phyloP scores from a whole-genome alignment of 2,888 invertebrate species.

The Aproaerema taeniolella region DNA sequence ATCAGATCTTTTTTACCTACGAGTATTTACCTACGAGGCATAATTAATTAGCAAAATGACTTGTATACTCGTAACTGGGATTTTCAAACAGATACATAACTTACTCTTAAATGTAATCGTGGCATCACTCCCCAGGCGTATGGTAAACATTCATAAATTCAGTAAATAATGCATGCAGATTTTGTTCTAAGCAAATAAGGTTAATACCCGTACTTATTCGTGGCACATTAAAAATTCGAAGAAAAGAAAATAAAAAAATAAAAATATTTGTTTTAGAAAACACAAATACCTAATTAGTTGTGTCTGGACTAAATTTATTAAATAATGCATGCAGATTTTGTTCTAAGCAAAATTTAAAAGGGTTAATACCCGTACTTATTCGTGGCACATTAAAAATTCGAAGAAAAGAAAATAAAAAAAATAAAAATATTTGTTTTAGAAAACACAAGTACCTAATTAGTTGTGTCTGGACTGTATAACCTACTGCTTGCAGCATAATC shows the following conservation, averaged over 20 bases:
- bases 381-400: slow-evolving; percentile 57
- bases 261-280: slow-evolving; percentile 27
- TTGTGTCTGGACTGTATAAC: too few relatives aligned
- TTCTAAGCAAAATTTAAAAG: slow-evolving; percentile 40
- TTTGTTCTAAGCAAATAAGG: slow-evolving; percentile 25
- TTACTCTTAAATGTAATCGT: too few relatives aligned
- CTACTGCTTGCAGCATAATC: neutral
- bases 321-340: slow-evolving; percentile 4
- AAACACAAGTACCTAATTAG: slow-evolving; percentile 18
- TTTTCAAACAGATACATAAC: too few relatives aligned
- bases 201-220: slow-evolving; percentile 63
- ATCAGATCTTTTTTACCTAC: slow-evolving; percentile 53
- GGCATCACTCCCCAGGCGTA: too few relatives aligned
- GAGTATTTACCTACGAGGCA: too few relatives aligned
- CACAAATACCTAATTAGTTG: slow-evolving; percentile 11
- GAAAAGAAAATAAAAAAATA: slow-evolving; percentile 23
- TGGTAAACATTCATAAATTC: too few relatives aligned
- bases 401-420: slow-evolving; percentile 23
- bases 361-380: slow-evolving; percentile 60
- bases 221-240: slow-evolving; percentile 56
- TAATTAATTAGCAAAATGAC: too few relatives aligned
- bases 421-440: slow-evolving; percentile 24
- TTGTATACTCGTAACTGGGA: too few relatives aligned
- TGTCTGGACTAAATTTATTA: too few relatives aligned
- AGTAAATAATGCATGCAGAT: slow-evolving; percentile 6